Base-by-base conservation (phyloP, 2,113 vertebrate genomes). In the Chloebia gouldiae region DNA sequence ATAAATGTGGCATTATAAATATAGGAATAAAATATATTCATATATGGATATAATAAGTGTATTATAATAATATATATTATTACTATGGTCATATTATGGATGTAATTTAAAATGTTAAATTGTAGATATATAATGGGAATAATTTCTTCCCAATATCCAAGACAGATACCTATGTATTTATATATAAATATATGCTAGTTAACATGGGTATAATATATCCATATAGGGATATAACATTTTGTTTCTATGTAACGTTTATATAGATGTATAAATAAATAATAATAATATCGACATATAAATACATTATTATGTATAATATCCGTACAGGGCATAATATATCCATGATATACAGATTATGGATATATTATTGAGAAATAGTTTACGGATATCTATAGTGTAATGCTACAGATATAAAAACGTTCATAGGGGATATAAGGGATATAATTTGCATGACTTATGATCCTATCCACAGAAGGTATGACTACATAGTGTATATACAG, bases 351-450 rank as follows among this genome's bases (percentile, higher is more conserved):
- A 35, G 7, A 69, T 11, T 50, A 85, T 40, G 28, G 8, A 24
- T 69, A 7, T 1, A n/a, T 10, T 20, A 1, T 7, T n/a, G 28
- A 61, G 30, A 45, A 5, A 17, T 9, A 13, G 3, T 20, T 54
- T 40, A 40, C 3, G 22, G 42, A 22, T 18, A 42, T 72, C 50
- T 18, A 13, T 23, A 31, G 25, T 25, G 9, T 9, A 23, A 6
- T 6, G 35, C 7, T n/a, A 35, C 6, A 14, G 20, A 24, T 21
- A 40, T 3, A 47, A 56, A 64, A 28, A 18, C 3, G 8, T 40
- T 40, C n/a, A 35, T 30, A 13, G 1, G 65, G n/a, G 10, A n/a
- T 56, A n/a, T 13, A 53, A 60, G 5, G 15, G 33, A 45, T 20
- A 24, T 24, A 13, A n/a, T 20, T 70, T n/a, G 39, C 8, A 30